phyloP scores from a whole-genome alignment of 1,140 invertebrate genomes.

The Scaptomyza hsui region DNA sequence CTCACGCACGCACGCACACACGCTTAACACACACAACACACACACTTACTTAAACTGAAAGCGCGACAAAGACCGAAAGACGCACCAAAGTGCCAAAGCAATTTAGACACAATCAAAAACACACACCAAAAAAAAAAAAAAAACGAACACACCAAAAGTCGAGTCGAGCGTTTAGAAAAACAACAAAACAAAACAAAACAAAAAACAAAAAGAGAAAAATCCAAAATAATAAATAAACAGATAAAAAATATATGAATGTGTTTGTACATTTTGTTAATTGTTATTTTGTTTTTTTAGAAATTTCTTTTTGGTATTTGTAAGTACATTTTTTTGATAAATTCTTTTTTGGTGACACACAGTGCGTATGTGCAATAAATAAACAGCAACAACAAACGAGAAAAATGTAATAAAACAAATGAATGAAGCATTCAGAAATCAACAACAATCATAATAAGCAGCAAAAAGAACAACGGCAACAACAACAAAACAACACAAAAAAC shows the following conservation, averaged over 20 bases:
- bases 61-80: slow-evolving; percentile 21
- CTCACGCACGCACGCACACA: slow-evolving; percentile 2
- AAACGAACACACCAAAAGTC: not conserved
- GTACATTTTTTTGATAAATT: slow-evolving; percentile 60
- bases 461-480: not conserved
- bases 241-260: slow-evolving; percentile 2
- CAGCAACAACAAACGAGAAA: slow-evolving; percentile 11
- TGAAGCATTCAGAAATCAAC: not conserved
- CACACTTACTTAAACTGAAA: not conserved
- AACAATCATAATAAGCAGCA: slow-evolving; percentile 12
- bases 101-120: slow-evolving; percentile 6
- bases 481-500: slow-evolving; percentile 2
- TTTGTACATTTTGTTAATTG: slow-evolving; percentile 1
- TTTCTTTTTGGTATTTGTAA: not conserved
- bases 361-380: slow-evolving; percentile 62
- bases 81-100: slow-evolving; percentile 34
- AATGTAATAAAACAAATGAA: slow-evolving; percentile 15
- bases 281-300: not conserved
- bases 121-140: too few species aligned
- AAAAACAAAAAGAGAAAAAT: not conserved
- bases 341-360: slow-evolving; percentile 71
- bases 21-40: slow-evolving; percentile 7
- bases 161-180: slow-evolving; percentile 31
- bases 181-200: slow-evolving; percentile 53
- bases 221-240: slow-evolving; percentile 3